Conservation (phyloP, 1,140 invertebrate genomes). For the Meteorus sp. region DNA sequence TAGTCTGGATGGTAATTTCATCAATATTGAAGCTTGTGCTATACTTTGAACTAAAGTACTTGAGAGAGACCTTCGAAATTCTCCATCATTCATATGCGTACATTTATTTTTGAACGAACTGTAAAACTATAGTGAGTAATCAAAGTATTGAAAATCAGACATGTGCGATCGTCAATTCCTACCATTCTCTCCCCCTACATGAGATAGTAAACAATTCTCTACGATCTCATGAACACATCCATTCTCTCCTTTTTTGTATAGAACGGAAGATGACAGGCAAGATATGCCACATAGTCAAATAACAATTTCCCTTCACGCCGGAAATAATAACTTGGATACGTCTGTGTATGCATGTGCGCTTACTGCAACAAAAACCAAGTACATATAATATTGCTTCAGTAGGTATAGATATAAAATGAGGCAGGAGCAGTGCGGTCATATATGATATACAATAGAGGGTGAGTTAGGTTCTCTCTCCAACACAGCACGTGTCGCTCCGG, state of each 20-base stretch:
- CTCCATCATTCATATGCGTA: no score
- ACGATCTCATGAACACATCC: neutral
- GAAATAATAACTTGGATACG: conserved; percentile 28
- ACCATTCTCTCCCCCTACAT: no score
- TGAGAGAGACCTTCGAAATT: no score
- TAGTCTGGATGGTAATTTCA: no score
- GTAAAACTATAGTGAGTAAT: no score
- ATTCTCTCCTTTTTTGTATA: neutral
- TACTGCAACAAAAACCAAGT: neutral
- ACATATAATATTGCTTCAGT: conserved; percentile 10
- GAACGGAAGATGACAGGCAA: conserved; percentile 7
- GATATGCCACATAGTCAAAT: neutral
- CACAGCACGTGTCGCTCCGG: conserved; percentile 10
- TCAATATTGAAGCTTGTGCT: no score
- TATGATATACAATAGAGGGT: neutral
- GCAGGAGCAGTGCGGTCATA: neutral
- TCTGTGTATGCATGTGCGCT: conserved; percentile 9
- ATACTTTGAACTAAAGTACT: no score
- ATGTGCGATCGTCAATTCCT: no score
- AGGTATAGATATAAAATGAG: no score
- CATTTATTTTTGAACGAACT: no score
- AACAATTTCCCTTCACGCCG: conserved; percentile 12
- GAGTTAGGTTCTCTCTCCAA: no score
- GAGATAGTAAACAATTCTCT: neutral
- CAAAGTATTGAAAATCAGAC: no score